Base-by-base conservation (phyloP, 2,113 vertebrate species). In the Saiga tatarica region DNA sequence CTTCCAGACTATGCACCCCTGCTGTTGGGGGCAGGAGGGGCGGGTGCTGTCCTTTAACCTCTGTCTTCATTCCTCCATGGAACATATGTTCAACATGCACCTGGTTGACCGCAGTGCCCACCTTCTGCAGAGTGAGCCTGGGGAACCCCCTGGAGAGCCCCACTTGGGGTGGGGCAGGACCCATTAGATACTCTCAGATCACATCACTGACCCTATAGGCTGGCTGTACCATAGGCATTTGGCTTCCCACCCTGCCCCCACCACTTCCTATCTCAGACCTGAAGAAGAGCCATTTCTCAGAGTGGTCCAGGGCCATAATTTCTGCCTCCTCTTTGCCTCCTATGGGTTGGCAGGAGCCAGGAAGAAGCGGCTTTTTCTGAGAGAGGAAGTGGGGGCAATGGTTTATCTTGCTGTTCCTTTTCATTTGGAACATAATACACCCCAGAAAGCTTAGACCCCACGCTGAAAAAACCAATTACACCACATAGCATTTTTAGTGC, bases 391-490 rank as follows among this genome's bases (percentile, higher is more conserved):
- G 0, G 25, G 53, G 60, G 13, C 71, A n/a, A 60, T 74, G 33
- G 85, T 87, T 88, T 81, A 23, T 92, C 90, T 97, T 45, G 2
- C 12, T 30, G 76, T 60, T 97, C 33, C n/a, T 92, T 96, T 97
- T 95, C 92, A 89, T 84, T 89, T 84, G 71, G 78, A 91, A 59
- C 85, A 64, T 47, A 94, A 82, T 42, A 91, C 60, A 96, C 67
- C 87, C 60, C 28, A 39, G 95, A 97, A 89, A 96, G 81, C 85
- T 53, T 23, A 64, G 85, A 62, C 67, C 76, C 53, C 96, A 83
- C 4, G 2, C 47, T 91, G 94, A n/a, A 97, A 90, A 96, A 95
- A 95, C 92, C 96, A 97, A 96, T 98, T 88, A 96, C 45, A 21
- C 12, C 2, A 3, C 96, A 53, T 85, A 89, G 95, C 60, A 10